These are phyloP conservation scores for Manacus vitellinus DNA, from an alignment of 2,113 vertebrate species.

Conservation along the genomic window DNA sequence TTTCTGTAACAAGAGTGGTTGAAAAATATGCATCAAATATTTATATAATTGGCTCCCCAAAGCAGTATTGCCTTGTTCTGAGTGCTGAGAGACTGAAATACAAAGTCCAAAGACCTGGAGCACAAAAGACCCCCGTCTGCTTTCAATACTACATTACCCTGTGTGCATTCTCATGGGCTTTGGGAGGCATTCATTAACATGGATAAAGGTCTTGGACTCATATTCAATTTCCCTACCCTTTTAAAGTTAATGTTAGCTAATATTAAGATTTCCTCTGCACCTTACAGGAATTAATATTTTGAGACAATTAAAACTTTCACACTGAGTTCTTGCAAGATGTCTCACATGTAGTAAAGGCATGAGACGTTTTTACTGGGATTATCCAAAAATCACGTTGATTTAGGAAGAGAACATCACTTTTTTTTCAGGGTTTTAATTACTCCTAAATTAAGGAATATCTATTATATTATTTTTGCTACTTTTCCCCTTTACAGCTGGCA, in stretches of 20 bases:
- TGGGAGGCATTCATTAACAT: neutral
- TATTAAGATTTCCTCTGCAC: neutral
- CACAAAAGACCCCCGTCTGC: neutral
- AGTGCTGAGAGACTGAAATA: neutral
- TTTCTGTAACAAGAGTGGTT: neutral
- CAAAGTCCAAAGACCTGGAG: neutral
- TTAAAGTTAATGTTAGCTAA: neutral
- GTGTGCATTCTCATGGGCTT: neutral
- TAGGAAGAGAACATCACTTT: neutral
- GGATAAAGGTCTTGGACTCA: neutral
- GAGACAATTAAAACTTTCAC: neutral
- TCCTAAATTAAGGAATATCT: neutral
- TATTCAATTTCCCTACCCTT: neutral
- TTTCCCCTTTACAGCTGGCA: neutral
- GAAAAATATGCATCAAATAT: slow-evolving; percentile 57
- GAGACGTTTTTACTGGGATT: neutral
- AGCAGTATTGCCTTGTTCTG: neutral
- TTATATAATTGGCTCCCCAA: slow-evolving; percentile 1
- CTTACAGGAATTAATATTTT: neutral
- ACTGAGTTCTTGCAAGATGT: neutral
- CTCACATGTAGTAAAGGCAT: neutral
- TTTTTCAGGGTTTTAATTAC: neutral
- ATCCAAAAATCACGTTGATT: neutral
- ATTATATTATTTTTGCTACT: neutral
- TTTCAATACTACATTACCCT: neutral